Conservation (phyloP, 1,140 invertebrate species). For the Halictus rubicundus region DNA sequence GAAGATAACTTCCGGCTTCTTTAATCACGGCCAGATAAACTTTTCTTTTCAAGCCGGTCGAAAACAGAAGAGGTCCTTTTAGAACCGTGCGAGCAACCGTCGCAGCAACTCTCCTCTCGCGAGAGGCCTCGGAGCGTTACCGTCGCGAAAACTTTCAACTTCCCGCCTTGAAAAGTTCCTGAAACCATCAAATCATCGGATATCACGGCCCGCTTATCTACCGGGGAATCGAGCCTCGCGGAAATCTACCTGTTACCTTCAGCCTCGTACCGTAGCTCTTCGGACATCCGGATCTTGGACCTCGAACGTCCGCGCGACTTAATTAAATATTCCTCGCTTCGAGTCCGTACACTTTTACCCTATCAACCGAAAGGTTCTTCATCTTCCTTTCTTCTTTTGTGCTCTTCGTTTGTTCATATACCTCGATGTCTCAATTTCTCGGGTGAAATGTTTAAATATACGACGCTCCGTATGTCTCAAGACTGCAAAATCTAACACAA, state of each 20-base stretch:
- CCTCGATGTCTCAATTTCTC: too few relatives aligned
- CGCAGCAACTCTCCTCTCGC: not conserved
- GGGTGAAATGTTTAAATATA: too few relatives aligned
- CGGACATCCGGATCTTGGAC: too few relatives aligned
- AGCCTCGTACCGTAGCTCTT: not conserved
- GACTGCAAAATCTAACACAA: too few relatives aligned
- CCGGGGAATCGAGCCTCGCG: not conserved
- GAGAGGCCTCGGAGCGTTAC: not conserved
- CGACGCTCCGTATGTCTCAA: too few relatives aligned
- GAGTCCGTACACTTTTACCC: not conserved
- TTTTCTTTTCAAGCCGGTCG: constrained; percentile 29
- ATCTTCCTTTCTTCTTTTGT: too few relatives aligned
- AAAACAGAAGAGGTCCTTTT: constrained; percentile 28
- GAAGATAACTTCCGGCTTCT: constrained; percentile 29
- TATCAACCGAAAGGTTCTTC: not conserved
- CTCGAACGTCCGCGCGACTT: not conserved
- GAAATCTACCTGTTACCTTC: not conserved
- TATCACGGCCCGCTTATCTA: constrained; percentile 33
- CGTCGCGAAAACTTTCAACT: not conserved
- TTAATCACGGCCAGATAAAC: constrained; percentile 38
- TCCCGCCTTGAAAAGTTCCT: constrained; percentile 20
- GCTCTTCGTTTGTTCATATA: too few relatives aligned
- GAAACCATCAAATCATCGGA: constrained; percentile 41
- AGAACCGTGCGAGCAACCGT: not conserved
- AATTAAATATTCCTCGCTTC: not conserved